Percentiles rank a stretch among this genome's conserved stretches.
Conservation (phyloP, 2,888 invertebrate genomes). For the Macroteleia sp. region DNA sequence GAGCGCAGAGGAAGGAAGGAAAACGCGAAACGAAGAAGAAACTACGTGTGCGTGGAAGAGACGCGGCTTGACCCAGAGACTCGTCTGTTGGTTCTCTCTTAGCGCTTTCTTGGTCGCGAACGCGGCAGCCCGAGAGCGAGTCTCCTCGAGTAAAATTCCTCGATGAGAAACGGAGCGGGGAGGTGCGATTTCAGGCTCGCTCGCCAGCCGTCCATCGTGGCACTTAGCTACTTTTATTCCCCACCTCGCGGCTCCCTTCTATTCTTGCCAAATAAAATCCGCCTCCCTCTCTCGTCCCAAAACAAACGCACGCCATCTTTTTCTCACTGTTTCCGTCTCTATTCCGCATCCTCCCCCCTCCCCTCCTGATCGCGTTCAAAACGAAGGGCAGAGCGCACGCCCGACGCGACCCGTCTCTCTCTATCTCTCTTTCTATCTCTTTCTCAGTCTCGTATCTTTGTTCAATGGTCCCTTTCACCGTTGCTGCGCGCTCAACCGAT, state of each 20-base stretch:
- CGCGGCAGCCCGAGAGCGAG: slow-evolving; percentile 77
- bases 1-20: not conserved
- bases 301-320: slow-evolving; percentile 53
- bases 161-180: slow-evolving; percentile 71
- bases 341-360: too few relatives aligned
- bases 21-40: not conserved
- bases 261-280: slow-evolving; percentile 59
- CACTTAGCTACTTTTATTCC: slow-evolving; percentile 76
- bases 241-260: slow-evolving; percentile 51
- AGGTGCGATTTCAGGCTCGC: slow-evolving; percentile 77
- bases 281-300: slow-evolving; percentile 49
- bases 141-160: slow-evolving; percentile 82
- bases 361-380: slow-evolving; percentile 10
- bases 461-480: slow-evolving; percentile 38
- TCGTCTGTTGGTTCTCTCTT: slow-evolving; percentile 75
- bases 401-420: slow-evolving; percentile 12
- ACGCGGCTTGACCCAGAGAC: slow-evolving; percentile 81
- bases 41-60: too few relatives aligned
- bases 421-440: slow-evolving; percentile 29
- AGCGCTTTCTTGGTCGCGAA: slow-evolving; percentile 34
- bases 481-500: slow-evolving; percentile 67
- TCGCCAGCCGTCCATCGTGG: slow-evolving; percentile 80
- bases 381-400: slow-evolving; percentile 63
- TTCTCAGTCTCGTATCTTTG: slow-evolving; percentile 7
- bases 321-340: too few relatives aligned